Base-by-base conservation (phyloP, 2,797 vertebrate genomes). In the Dipus sagitta region DNA sequence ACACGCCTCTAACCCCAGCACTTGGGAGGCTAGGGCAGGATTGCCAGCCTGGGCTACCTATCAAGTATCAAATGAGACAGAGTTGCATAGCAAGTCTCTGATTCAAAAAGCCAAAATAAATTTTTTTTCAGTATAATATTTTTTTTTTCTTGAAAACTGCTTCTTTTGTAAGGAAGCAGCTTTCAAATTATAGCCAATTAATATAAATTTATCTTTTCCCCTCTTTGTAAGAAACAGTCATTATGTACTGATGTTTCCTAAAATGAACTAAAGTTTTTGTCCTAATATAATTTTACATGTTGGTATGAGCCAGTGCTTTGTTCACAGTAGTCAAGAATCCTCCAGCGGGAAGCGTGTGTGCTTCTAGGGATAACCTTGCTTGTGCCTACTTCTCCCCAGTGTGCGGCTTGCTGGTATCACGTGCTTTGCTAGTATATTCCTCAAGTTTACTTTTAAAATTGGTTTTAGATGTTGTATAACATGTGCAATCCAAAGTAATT, bases 141-240 rank as follows among this genome's bases (percentile, higher is more conserved):
- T 85, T 96, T 10, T 89, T 93, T 96, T 97, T 97, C 96, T 96
- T 97, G 91, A 97, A 97, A 97, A n/a, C 79, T 86, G 91, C 96
- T 96, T 96, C 86, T 65, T 95, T 94, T 95, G 84, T 82, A 64
- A 80, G 62, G 93, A 96, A 94, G 86, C 90, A 95, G n/a, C 76
- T 96, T 96, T 95, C 62, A 96, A 82, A 90, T 80, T 86, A 54
- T 91, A 91, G 68, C 72, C 86, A 90, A 92, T 83, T 67, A 82
- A 65, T 84, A 77, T 88, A 62, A 76, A 92, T 92, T 84, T 93
- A 52, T 74, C 89, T 95, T 95, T 95, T 77, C 32, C 70, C 77
- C 68, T 93, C 77, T 83, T 91, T 86, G 85, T 82, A 94, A 97
- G 83, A 97, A 94, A 91, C 70, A 85, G 82, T 94, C 86, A 86